Percentiles rank a stretch among this genome's conserved stretches.
Conservation (phyloP, 2,797 vertebrate species). For the Alectoris magna region DNA sequence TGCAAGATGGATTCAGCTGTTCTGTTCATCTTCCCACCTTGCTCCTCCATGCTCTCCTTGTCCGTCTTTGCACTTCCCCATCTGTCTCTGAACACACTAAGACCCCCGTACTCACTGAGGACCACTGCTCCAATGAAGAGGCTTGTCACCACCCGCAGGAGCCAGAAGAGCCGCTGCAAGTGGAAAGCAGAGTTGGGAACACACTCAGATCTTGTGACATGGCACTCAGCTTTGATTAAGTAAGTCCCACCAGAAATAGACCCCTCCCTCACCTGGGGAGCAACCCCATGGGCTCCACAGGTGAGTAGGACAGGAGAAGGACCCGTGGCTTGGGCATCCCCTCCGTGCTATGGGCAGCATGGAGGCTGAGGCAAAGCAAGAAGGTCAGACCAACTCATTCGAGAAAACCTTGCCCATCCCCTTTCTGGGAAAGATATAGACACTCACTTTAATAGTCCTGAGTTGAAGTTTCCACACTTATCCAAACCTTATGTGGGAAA, state of each 20-base stretch:
- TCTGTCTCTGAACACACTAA: not conserved
- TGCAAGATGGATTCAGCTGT: not conserved
- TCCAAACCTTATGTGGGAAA: rapidly evolving
- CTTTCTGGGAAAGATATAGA: not conserved
- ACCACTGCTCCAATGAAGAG: conserved; percentile 89
- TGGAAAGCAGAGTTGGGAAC: not conserved
- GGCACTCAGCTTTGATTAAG: not conserved
- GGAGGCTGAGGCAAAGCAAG: not conserved
- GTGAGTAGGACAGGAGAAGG: rapidly evolving
- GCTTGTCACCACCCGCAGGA: conserved; percentile 85
- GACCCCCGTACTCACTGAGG: conserved; percentile 85
- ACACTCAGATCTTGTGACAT: not conserved
- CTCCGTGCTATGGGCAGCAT: not conserved
- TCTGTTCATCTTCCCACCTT: not conserved
- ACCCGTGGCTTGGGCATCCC: not conserved
- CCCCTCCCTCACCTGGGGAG: not conserved
- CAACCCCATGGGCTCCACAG: not conserved
- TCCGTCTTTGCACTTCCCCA: not conserved
- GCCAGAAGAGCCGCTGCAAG: conserved; percentile 88
- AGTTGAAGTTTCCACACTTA: not conserved
- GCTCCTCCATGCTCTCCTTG: not conserved
- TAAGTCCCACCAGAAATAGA: rapidly evolving
- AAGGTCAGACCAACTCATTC: not conserved
- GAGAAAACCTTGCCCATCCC: rapidly evolving
- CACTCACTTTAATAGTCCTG: not conserved